phyloP scores from a whole-genome alignment of 2,888 invertebrate species.

The Sinodicranocentrus sp. region DNA sequence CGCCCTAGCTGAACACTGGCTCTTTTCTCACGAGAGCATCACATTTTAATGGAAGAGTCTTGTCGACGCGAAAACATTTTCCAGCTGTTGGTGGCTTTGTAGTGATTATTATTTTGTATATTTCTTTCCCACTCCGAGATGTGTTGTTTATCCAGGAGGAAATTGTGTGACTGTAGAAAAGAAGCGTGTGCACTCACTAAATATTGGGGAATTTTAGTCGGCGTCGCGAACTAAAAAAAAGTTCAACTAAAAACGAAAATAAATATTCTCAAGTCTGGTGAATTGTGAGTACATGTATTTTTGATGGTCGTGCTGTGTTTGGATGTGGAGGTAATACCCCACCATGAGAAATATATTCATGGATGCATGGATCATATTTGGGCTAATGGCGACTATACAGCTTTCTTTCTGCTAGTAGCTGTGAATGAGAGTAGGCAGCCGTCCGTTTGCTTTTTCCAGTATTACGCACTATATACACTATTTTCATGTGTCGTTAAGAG shows the following conservation, averaged over 20 bases:
- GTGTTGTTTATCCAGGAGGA: background rate
- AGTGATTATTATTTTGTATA: slow-evolving; percentile 16
- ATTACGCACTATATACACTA: background rate
- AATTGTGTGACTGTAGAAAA: too few relatives aligned
- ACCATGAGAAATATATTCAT: slow-evolving; percentile 28
- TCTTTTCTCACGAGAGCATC: slow-evolving; percentile 48
- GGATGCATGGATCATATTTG: slow-evolving; percentile 56
- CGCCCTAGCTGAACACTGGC: background rate
- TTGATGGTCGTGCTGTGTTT: slow-evolving; percentile 4
- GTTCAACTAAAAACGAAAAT: too few relatives aligned
- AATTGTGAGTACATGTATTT: too few relatives aligned
- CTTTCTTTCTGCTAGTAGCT: background rate
- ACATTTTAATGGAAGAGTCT: slow-evolving; percentile 65
- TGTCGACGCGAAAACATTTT: slow-evolving; percentile 32
- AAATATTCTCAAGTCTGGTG: too few relatives aligned
- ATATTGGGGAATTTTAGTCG: too few relatives aligned
- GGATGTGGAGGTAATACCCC: too few relatives aligned
- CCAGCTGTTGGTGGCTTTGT: slow-evolving; percentile 3
- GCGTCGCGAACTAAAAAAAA: too few relatives aligned
- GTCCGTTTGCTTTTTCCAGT: background rate
- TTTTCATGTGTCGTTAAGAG: slow-evolving; percentile 66
- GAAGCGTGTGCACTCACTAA: too few relatives aligned
- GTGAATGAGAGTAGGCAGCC: background rate
- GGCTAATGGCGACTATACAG: background rate
- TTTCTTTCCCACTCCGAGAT: slow-evolving; percentile 14